Conservation (phyloP, 2,113 vertebrate species). For the Bufo gargarizans region DNA sequence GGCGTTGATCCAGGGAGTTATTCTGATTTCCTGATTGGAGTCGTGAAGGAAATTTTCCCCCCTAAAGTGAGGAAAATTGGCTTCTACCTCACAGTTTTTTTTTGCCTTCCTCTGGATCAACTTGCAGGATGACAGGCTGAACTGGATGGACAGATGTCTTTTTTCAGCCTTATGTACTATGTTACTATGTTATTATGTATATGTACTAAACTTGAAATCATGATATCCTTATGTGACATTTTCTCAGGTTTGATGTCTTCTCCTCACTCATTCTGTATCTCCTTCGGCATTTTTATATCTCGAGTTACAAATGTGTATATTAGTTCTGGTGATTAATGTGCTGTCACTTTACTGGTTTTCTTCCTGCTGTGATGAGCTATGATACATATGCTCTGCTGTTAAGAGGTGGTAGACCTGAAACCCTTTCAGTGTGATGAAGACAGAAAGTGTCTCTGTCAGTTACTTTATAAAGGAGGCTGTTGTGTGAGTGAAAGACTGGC, state of each 20-base stretch:
- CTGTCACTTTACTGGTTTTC: background rate
- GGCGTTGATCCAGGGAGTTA: too few species aligned
- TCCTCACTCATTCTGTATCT: background rate
- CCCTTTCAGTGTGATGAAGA: background rate
- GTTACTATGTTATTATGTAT: too few species aligned
- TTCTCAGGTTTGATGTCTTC: background rate
- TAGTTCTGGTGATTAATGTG: conserved; percentile 5
- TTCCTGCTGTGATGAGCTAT: background rate
- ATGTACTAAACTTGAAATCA: background rate
- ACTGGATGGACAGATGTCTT: too few species aligned
- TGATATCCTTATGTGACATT: background rate
- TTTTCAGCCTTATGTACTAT: too few species aligned
- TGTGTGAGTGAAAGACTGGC: conserved; percentile 17
- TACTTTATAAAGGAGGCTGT: conserved; percentile 8
- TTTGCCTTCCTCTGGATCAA: too few species aligned
- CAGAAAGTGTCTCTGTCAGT: conserved; percentile 12
- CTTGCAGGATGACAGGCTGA: too few species aligned
- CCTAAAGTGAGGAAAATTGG: too few species aligned
- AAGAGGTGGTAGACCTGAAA: background rate
- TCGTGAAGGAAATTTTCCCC: too few species aligned
- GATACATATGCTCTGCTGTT: background rate
- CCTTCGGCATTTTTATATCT: background rate
- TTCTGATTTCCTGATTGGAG: too few species aligned
- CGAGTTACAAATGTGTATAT: background rate
- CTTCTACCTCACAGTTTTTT: too few species aligned